These are phyloP conservation scores for Tamias sibiricus DNA, from an alignment of 2,113 vertebrate genomes.

Conservation along the genomic window DNA sequence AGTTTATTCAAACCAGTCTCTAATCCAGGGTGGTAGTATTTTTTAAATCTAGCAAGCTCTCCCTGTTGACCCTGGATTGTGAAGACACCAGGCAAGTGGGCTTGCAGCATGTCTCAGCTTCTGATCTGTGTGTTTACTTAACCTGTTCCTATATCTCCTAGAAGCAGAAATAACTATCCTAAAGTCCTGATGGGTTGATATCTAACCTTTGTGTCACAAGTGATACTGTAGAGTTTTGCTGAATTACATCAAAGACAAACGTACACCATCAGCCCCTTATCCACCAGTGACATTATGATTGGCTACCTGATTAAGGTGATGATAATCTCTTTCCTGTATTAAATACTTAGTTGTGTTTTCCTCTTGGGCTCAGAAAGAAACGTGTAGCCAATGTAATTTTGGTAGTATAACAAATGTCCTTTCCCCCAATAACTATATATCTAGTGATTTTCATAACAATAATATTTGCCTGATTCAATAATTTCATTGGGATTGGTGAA, in stretches of 20 bases:
- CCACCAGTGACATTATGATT: background rate
- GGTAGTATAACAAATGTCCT: background rate
- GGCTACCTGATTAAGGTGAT: background rate
- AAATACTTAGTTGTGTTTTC: background rate
- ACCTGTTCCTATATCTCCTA: background rate
- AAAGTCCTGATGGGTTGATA: background rate
- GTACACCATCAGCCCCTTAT: background rate
- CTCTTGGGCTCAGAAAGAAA: background rate
- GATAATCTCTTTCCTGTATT: background rate
- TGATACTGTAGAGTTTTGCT: background rate
- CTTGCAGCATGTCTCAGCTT: background rate
- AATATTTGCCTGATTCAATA: background rate
- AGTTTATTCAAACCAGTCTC: background rate
- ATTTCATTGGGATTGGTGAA: background rate
- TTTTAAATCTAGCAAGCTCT: background rate
- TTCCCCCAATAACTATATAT: background rate
- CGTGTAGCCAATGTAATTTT: background rate
- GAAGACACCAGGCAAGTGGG: background rate
- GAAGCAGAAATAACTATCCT: background rate
- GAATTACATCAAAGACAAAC: background rate
- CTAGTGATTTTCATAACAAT: slow-evolving; percentile 24
- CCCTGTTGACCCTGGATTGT: background rate
- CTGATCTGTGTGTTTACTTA: background rate
- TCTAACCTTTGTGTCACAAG: background rate
- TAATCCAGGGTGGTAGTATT: background rate